These are phyloP conservation scores for Labroides dimidiatus DNA, from an alignment of 2,797 vertebrate genomes.

Conservation along the genomic window DNA sequence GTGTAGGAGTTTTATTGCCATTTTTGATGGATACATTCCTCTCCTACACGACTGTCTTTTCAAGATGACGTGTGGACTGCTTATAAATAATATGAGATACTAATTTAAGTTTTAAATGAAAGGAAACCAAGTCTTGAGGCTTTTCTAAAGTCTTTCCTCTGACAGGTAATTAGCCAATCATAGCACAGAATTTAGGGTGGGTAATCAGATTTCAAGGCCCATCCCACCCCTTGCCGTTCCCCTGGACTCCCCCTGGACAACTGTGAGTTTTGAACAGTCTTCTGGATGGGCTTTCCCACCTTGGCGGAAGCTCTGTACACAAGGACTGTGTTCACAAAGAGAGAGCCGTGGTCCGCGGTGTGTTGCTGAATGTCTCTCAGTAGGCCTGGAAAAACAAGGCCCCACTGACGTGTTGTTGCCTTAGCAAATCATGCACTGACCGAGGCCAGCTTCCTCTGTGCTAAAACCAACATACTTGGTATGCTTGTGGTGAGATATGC, in stretches of 20 bases:
- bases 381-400: slow-evolving; percentile 55
- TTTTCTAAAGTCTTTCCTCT: no score
- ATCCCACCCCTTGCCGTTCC: no score
- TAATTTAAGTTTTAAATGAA: no score
- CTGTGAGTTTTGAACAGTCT: not conserved
- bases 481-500: slow-evolving; percentile 59
- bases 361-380: slow-evolving; percentile 46
- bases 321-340: slow-evolving; percentile 43
- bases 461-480: slow-evolving; percentile 67
- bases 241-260: not conserved
- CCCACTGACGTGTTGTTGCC: slow-evolving; percentile 59
- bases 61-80: no score
- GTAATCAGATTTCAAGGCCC: no score
- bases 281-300: slow-evolving; percentile 17
- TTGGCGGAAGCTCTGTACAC: slow-evolving; percentile 7
- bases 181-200: no score
- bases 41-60: no score
- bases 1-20: no score
- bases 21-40: no score
- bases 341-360: slow-evolving; percentile 27
- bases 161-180: no score
- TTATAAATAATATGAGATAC: no score
- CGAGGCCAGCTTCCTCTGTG: slow-evolving; percentile 52
- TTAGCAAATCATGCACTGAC: slow-evolving; percentile 52
- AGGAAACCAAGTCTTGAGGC: no score